Evolutionary conservation across 2,888 invertebrate species (phyloP).

Genomic region (Tubulanus polymorphus): DNA sequence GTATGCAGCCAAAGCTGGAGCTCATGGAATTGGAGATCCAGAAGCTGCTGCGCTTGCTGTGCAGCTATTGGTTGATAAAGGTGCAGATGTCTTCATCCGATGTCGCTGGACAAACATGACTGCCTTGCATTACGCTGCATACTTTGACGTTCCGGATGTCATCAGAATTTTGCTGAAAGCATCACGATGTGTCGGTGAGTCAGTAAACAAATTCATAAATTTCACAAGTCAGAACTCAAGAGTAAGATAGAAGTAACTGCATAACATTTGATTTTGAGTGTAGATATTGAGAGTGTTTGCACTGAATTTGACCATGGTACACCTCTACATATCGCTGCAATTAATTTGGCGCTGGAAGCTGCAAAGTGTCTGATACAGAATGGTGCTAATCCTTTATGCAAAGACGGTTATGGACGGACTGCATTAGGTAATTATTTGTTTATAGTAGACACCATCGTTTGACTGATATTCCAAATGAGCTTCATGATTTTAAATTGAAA

Average conservation of each 20-base stretch:
- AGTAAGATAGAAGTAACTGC: not conserved
- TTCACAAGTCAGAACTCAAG: not conserved
- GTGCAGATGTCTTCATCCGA: slow-evolving; percentile 54
- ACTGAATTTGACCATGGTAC: slow-evolving; percentile 56
- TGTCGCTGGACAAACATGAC: slow-evolving; percentile 59
- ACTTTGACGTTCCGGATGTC: slow-evolving; percentile 56
- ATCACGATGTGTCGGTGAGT: slow-evolving; percentile 41
- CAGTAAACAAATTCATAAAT: not conserved
- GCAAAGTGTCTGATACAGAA: slow-evolving; percentile 51
- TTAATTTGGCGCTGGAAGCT: slow-evolving; percentile 54
- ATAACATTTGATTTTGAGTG: not conserved
- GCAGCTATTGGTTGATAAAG: slow-evolving; percentile 38
- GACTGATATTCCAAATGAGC: too few relatives aligned
- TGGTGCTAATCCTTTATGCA: slow-evolving; percentile 47
- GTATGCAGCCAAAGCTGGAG: slow-evolving; percentile 57
- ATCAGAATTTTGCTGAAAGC: slow-evolving; percentile 50
- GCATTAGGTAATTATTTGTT: slow-evolving; percentile 38
- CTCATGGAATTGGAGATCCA: slow-evolving; percentile 53
- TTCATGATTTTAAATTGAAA: too few relatives aligned
- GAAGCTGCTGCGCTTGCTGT: slow-evolving; percentile 41
- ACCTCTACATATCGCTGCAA: slow-evolving; percentile 56
- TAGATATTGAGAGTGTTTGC: slow-evolving; percentile 55
- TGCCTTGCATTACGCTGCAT: slow-evolving; percentile 57
- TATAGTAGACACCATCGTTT: too few relatives aligned
- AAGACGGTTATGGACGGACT: slow-evolving; percentile 41